phyloP scores from a whole-genome alignment of 2,797 vertebrate species.

The Antrozous pallidus region DNA sequence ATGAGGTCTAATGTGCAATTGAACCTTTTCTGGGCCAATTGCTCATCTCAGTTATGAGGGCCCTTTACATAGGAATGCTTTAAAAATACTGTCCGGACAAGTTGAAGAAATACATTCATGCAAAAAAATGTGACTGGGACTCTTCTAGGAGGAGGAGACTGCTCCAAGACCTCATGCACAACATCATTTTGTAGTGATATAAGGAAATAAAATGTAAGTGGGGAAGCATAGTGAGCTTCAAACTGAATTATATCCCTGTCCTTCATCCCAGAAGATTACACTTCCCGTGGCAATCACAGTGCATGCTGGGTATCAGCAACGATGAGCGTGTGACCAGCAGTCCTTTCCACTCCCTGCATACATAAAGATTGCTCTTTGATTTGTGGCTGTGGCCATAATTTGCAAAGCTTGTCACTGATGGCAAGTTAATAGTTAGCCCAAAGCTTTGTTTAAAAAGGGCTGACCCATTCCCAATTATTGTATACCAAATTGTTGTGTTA shows the following conservation, averaged over 20 bases:
- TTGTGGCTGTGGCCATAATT: slow-evolving; percentile 52
- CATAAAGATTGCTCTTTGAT: slow-evolving; percentile 56
- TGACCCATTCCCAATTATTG: neutral
- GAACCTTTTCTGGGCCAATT: neutral
- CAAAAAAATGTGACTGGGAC: neutral
- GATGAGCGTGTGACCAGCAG: slow-evolving; percentile 22
- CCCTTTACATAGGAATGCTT: neutral
- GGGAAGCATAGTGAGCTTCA: neutral
- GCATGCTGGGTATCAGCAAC: neutral
- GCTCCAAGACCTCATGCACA: neutral
- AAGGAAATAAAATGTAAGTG: slow-evolving; percentile 37
- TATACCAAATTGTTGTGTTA: slow-evolving; percentile 21
- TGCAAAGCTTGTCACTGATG: slow-evolving; percentile 48
- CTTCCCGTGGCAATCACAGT: neutral
- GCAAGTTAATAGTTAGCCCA: slow-evolving; percentile 52
- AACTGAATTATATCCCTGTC: slow-evolving; percentile 31
- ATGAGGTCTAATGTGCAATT: neutral
- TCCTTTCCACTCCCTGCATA: slow-evolving; percentile 42
- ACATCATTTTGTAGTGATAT: slow-evolving; percentile 41
- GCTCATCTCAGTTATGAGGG: neutral
- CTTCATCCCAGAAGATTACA: slow-evolving; percentile 33
- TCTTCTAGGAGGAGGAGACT: neutral
- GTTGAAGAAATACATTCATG: neutral
- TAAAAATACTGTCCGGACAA: slow-evolving; percentile 13
- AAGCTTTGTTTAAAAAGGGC: slow-evolving; percentile 57